Conservation (phyloP, 2,888 invertebrate genomes). For the Synanthedon myopaeformis region DNA sequence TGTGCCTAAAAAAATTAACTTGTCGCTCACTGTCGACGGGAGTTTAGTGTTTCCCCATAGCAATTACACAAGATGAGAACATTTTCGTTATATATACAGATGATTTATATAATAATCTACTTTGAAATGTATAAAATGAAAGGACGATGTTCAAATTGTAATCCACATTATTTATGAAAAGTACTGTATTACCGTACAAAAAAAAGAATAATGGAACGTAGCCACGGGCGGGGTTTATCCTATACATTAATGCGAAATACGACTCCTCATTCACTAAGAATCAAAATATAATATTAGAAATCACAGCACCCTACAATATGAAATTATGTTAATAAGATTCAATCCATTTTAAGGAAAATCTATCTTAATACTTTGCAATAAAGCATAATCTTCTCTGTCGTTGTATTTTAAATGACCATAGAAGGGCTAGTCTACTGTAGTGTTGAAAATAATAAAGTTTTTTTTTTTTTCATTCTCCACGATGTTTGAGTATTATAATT, state of each 20-base stretch:
- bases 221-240: constrained; percentile 10
- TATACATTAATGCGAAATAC: constrained; percentile 37
- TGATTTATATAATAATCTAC: too few species aligned
- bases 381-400: neutral
- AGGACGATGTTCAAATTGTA: too few species aligned
- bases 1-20: too few species aligned
- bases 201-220: neutral
- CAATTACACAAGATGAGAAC: too few species aligned
- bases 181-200: neutral
- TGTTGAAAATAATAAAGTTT: neutral
- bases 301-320: constrained; percentile 54
- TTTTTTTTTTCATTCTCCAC: neutral
- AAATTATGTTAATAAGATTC: constrained; percentile 52
- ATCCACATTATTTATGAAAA: neutral
- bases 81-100: too few species aligned
- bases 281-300: constrained; percentile 58
- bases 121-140: too few species aligned
- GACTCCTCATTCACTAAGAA: constrained; percentile 36
- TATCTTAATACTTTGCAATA: neutral
- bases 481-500: neutral
- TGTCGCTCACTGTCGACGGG: too few species aligned
- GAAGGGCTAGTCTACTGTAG: neutral
- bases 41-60: too few species aligned
- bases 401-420: neutral
- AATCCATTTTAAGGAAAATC: neutral